A percentile compares a stretch with the other conserved stretches of the same genome.
phyloP scores from a whole-genome alignment of 2,113 vertebrate genomes.

The Centropus unirufus region DNA sequence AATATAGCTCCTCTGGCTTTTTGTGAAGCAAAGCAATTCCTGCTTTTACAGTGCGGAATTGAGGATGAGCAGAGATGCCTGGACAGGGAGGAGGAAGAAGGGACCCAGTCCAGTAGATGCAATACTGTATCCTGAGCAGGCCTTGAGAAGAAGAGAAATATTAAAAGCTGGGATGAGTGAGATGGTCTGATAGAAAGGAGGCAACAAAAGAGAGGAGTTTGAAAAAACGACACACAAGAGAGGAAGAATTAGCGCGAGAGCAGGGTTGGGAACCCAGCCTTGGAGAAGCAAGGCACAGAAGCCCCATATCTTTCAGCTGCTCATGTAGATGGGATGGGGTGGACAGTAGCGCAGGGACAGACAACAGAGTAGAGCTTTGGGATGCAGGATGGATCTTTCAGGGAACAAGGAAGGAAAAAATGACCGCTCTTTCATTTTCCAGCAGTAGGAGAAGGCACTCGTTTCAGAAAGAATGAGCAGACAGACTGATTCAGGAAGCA shows the following conservation, averaged over 20 bases:
- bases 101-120: neutral
- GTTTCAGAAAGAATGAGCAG: neutral
- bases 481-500: neutral
- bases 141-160: neutral
- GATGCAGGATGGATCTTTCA: neutral
- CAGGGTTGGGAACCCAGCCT: neutral
- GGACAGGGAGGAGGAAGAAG: neutral
- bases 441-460: neutral
- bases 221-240: neutral
- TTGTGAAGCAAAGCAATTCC: neutral
- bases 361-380: neutral
- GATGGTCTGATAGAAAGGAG: neutral
- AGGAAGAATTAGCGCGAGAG: neutral
- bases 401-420: neutral
- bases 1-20: neutral
- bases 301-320: neutral
- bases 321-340: neutral
- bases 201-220: neutral
- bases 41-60: neutral
- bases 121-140: neutral
- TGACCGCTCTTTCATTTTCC: neutral
- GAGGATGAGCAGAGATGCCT: neutral
- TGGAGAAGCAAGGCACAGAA: neutral
- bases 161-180: neutral
- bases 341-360: neutral